Percentiles rank a stretch among this genome's conserved stretches.
Evolutionary conservation across 2,113 vertebrate genomes (phyloP).

Genomic region (Rhea americana): DNA sequence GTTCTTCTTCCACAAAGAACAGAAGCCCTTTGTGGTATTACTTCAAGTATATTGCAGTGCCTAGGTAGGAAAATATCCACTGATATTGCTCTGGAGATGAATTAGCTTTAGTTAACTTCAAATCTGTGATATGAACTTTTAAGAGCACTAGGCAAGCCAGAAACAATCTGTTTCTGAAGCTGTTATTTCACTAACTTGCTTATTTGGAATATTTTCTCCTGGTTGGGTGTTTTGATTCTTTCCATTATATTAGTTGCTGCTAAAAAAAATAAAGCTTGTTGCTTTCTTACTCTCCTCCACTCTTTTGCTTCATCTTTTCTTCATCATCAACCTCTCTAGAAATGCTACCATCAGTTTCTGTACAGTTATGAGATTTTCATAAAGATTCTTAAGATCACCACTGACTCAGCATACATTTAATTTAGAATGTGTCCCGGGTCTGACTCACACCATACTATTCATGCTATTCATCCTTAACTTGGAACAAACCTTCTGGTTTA

Average conservation of each 20-base stretch:
- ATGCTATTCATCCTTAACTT: background rate
- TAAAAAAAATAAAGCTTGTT: background rate
- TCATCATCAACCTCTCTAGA: background rate
- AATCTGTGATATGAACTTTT: background rate
- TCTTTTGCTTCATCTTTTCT: background rate
- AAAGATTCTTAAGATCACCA: background rate
- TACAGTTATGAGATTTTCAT: conserved; percentile 4
- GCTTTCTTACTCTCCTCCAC: background rate
- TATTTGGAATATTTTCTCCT: background rate
- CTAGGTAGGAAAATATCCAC: background rate
- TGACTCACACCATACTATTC: conserved; percentile 42
- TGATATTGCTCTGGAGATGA: background rate
- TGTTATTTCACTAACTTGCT: background rate
- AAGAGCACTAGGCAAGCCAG: background rate
- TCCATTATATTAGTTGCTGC: background rate
- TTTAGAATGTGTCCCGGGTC: conserved; percentile 37
- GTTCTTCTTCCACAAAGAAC: background rate
- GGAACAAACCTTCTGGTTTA: conserved; percentile 6
- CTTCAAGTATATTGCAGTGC: background rate
- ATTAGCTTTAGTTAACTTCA: background rate
- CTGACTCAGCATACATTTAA: conserved; percentile 33
- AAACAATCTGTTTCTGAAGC: background rate
- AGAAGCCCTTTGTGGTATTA: background rate
- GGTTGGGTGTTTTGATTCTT: background rate
- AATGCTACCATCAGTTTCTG: background rate